phyloP scores from a whole-genome alignment of 1,140 invertebrate species.

The Trissolcus basalis region DNA sequence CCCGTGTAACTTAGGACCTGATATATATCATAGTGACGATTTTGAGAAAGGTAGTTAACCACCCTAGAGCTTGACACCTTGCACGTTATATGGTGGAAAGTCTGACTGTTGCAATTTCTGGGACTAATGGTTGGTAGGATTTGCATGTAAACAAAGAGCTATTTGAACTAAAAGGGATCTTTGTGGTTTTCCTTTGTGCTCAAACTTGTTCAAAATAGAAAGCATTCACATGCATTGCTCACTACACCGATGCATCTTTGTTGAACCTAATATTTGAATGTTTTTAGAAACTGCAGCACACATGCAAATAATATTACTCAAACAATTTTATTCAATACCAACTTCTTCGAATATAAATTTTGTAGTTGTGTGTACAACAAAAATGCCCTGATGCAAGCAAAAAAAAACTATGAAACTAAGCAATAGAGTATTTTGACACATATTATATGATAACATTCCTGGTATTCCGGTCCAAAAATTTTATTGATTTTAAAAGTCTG shows the following conservation, averaged over 20 bases:
- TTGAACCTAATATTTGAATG: neutral
- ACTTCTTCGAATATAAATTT: too few relatives aligned
- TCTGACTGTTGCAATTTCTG: conserved; percentile 50
- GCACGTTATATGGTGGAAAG: neutral
- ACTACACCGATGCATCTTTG: conserved; percentile 15
- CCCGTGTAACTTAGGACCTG: conserved; percentile 18
- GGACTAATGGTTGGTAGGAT: conserved; percentile 49
- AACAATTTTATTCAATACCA: too few relatives aligned
- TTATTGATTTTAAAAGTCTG: too few relatives aligned
- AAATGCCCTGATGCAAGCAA: too few relatives aligned
- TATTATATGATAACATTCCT: too few relatives aligned
- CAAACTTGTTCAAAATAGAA: conserved; percentile 39
- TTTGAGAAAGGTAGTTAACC: conserved; percentile 48
- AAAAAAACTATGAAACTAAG: too few relatives aligned
- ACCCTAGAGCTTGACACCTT: conserved; percentile 34
- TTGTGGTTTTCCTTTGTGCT: conserved; percentile 49
- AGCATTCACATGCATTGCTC: conserved; percentile 19
- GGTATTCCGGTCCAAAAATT: too few relatives aligned
- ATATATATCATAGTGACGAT: conserved; percentile 53
- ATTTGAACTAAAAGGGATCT: conserved; percentile 51
- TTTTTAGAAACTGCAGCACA: neutral
- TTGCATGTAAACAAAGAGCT: conserved; percentile 48
- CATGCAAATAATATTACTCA: too few relatives aligned
- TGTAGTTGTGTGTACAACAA: too few relatives aligned
- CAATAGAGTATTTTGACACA: too few relatives aligned